A percentile compares a stretch with the other conserved stretches of the same genome.
These are phyloP conservation scores for Tillus elongatus DNA, from an alignment of 2,888 invertebrate species.

Conservation along the genomic window DNA sequence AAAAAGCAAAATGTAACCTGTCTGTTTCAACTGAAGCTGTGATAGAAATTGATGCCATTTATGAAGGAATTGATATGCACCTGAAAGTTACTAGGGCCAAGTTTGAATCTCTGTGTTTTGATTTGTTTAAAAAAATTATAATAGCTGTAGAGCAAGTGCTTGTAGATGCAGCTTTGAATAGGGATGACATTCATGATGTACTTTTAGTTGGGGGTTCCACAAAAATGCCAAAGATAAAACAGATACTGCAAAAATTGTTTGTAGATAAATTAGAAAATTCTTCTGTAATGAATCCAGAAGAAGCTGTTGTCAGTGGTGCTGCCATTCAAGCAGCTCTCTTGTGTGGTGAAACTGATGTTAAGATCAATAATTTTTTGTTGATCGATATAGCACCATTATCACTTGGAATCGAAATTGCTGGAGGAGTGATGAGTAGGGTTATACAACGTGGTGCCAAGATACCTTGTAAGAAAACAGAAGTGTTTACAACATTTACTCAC, in stretches of 20 bases:
- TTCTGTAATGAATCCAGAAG: constrained; percentile 24
- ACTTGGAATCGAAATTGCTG: constrained; percentile 64
- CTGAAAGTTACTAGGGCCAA: constrained; percentile 65
- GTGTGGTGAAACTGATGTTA: too few species aligned
- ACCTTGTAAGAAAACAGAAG: constrained; percentile 43
- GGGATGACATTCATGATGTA: constrained; percentile 65
- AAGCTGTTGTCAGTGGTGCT: constrained; percentile 18
- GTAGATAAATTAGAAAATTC: constrained; percentile 44
- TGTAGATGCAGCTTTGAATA: constrained; percentile 68
- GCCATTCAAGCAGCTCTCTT: constrained; percentile 19
- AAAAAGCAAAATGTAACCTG: constrained; percentile 67
- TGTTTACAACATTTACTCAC: constrained; percentile 53
- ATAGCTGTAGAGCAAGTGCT: constrained; percentile 78
- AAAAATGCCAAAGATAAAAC: constrained; percentile 71
- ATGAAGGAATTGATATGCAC: constrained; percentile 65
- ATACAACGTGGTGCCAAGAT: constrained; percentile 46
- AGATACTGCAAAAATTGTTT: constrained; percentile 65
- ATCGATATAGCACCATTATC: constrained; percentile 59
- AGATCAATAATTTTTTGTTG: too few species aligned
- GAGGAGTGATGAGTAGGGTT: constrained; percentile 57
- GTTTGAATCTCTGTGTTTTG: constrained; percentile 66
- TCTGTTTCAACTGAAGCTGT: constrained; percentile 68
- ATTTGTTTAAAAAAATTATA: constrained; percentile 63
- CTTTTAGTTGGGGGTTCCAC: constrained; percentile 77
- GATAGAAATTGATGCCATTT: constrained; percentile 66